Evolutionary conservation across 2,888 invertebrate genomes (phyloP), one percentile per base, ranked within the genome.

Genomic region (Sphecodes monilicornis): DNA sequence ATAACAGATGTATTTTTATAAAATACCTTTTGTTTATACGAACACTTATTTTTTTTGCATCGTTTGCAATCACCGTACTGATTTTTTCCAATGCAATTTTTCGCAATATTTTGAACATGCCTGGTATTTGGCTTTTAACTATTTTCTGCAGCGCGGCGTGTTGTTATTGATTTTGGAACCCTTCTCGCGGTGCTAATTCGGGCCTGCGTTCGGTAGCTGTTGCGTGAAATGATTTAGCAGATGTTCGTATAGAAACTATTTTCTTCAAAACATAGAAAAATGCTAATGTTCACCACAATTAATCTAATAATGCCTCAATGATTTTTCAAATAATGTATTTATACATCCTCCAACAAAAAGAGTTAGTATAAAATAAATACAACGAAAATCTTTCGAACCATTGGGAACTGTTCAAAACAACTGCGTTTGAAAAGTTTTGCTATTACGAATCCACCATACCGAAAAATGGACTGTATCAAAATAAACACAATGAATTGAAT

Each of bases 171-270:
- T 54, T n/a, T 54, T 22, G 54, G 3, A 54, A n/a, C 54, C 54
- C 18, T 54, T 54, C 54, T 54, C n/a, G n/a, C 54, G n/a, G 54
- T 54, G n/a, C 54, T n/a, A n/a, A 54, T 54, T 54, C 54, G 54
- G 1, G 5, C 18, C 54, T 54, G 54, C 18, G n/a, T 8, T 54
- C n/a, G 18, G n/a, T 22, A 57, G 54, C 26, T 57, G 64, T 64
- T 60, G 57, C 11, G 26, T 11, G 26, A 26, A 54, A 3, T 10
- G 3, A 26, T 54, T 22, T 0, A 26, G 26, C 26, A n/a, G 26
- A 60, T 26, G 3, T 60, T 60, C 57, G 22, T 3, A 13, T 60
- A 0, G 1, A n/a, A 57, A 57, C 26, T 11, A 26, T 13, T 26
- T 11, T 11, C 57, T 60, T 60, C 2, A 13, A 11, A 2, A 26